phyloP scores from a whole-genome alignment of 2,888 invertebrate genomes.

The Rhaphigaster nebulosa region DNA sequence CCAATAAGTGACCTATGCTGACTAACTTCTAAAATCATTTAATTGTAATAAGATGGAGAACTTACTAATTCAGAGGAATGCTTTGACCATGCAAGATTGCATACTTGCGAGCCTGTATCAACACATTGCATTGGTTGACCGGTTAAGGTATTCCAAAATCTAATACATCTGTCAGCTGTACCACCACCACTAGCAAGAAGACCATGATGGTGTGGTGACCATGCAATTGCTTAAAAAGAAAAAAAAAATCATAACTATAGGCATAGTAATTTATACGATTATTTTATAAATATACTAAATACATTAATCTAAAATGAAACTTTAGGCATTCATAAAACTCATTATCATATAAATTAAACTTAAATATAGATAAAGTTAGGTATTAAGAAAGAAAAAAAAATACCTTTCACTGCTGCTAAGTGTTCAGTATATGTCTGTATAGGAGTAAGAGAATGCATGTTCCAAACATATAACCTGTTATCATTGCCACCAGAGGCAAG shows the following conservation, averaged over 20 bases:
- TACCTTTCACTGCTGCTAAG: slow-evolving; percentile 90
- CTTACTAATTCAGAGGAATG: slow-evolving; percentile 94
- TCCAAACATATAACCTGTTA: slow-evolving; percentile 94
- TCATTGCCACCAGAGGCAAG: slow-evolving; percentile 99
- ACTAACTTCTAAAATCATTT: neutral
- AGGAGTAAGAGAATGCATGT: slow-evolving; percentile 86
- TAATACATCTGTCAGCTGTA: slow-evolving; percentile 91
- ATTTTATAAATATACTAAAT: slow-evolving; percentile 69
- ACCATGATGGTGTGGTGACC: slow-evolving; percentile 99
- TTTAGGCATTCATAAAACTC: slow-evolving; percentile 98
- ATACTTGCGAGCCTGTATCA: slow-evolving; percentile 93
- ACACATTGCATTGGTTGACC: slow-evolving; percentile 98
- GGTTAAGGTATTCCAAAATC: slow-evolving; percentile 98
- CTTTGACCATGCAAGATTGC: slow-evolving; percentile 98
- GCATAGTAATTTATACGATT: neutral
- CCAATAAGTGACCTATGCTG: slow-evolving; percentile 68
- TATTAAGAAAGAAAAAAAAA: slow-evolving; percentile 22
- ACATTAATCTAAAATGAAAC: slow-evolving; percentile 91
- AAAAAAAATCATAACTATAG: neutral
- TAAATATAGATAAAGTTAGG: slow-evolving; percentile 75
- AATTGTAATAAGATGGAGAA: slow-evolving; percentile 66
- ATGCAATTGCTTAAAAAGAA: slow-evolving; percentile 83
- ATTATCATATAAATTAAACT: slow-evolving; percentile 95
- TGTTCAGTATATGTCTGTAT: slow-evolving; percentile 97
- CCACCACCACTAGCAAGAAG: slow-evolving; percentile 97